A percentile compares a stretch with the other conserved stretches of the same genome.
phyloP scores from a whole-genome alignment of 2,888 invertebrate genomes.

The Ectropis crepuscularia region DNA sequence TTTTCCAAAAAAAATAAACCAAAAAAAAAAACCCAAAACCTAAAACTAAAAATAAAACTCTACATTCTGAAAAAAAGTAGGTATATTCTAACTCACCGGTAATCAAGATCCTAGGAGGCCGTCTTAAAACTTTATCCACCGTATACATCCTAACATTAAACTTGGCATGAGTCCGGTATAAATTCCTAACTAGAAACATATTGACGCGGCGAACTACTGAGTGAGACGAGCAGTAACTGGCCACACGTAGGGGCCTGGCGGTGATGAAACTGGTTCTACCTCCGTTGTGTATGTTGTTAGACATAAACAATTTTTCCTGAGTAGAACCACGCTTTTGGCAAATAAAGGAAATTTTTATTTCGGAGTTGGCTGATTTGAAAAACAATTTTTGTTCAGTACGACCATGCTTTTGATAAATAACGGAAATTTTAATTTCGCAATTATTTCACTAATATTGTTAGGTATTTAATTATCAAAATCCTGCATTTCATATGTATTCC shows the following conservation, averaged over 20 bases:
- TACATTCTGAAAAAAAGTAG: neutral
- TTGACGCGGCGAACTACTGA: constrained; percentile 62
- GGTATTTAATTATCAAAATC: no score
- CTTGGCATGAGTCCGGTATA: constrained; percentile 55
- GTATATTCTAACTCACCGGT: constrained; percentile 76
- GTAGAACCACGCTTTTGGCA: constrained; percentile 11
- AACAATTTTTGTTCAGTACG: constrained; percentile 16
- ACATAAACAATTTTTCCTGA: constrained; percentile 19
- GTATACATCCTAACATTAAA: constrained; percentile 63
- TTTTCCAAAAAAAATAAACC: no score
- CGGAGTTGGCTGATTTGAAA: neutral
- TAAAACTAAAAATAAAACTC: neutral
- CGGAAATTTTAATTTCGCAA: neutral
- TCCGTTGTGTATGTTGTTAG: constrained; percentile 16
- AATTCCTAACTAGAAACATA: constrained; percentile 58
- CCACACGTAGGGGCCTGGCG: constrained; percentile 20
- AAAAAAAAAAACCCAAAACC: no score
- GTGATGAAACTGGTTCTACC: constrained; percentile 61
- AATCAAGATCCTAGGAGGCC: constrained; percentile 83
- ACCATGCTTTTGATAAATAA: neutral
- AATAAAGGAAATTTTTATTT: no score
- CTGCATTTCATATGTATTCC: no score
- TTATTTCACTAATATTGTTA: no score
- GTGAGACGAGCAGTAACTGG: constrained; percentile 64
- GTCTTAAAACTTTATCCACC: constrained; percentile 53